Base-by-base conservation (phyloP, 2,797 vertebrate species). In the Hybognathus amarus region DNA sequence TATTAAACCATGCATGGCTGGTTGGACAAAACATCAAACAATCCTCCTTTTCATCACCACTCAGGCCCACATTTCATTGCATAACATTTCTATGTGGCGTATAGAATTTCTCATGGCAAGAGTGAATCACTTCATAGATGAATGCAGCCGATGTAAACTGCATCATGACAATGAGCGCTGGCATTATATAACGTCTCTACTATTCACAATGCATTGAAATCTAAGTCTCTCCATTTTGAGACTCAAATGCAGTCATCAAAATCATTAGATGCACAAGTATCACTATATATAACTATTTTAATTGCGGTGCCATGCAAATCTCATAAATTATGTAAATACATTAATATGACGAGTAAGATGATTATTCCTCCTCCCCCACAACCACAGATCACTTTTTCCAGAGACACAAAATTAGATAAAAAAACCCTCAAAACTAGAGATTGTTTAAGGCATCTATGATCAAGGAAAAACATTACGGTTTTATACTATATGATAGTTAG, bases 81-180 rank as follows among this genome's bases (percentile, higher is more conserved):
- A 59, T 82, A 83, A 83, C 52, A 69, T 80, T 79, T 22, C 24
- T 75, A 85, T 67, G 18, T 27, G 64, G 5, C 47, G 6, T 84
- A 54, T 77, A 77, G 50, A 38, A 66, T n/a, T 63, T 54, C 75
- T 85, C 68, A 79, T 38, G 52, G 30, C 70, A 59, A 68, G 66
- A 73, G 36, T 69, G 50, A 80, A 68, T 80, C 70, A 56, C 71
- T 83, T 63, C 15, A 38, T 61, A 83, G 64, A 77, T 83, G 82
- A 83, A 83, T 77, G 52, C 74, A 77, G 27, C 36, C 50, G 56
- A 42, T 59, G 73, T 77, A 69, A 76, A 77, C 63, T 18, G 77
- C 47, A 67, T 84, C 63, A 85, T 45, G 63, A 61, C 8, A 18
- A 66, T 17, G 18, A 67, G 36, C 11, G 22, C 40, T 15, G 38